Percentiles rank a stretch among this genome's conserved stretches.
phyloP scores from a whole-genome alignment of 2,888 invertebrate genomes.

The Noctua janthe region DNA sequence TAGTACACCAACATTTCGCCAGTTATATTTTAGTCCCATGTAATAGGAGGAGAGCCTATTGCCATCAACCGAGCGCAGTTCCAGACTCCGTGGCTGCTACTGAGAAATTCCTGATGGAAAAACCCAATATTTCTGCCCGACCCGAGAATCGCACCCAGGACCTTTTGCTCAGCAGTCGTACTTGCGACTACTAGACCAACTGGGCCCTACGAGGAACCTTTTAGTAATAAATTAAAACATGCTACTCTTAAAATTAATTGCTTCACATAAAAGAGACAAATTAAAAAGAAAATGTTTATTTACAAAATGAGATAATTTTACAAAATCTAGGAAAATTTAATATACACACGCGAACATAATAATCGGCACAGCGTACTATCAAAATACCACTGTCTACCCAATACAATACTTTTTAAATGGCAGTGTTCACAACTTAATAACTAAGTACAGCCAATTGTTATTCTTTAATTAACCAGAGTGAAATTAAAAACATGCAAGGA shows the following conservation, averaged over 20 bases:
- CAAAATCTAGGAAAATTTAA: slow-evolving; percentile 22
- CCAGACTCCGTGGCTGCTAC: too few relatives aligned
- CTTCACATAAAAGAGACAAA: neutral
- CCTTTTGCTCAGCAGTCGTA: too few relatives aligned
- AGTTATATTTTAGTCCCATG: too few relatives aligned
- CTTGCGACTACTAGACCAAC: too few relatives aligned
- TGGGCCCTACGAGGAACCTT: too few relatives aligned
- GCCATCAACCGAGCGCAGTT: too few relatives aligned
- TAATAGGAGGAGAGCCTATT: too few relatives aligned
- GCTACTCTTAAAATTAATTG: slow-evolving; percentile 5
- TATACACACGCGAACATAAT: slow-evolving; percentile 17
- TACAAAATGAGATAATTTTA: slow-evolving; percentile 49
- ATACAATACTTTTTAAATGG: slow-evolving; percentile 58
- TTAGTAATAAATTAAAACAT: neutral
- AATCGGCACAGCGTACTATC: slow-evolving; percentile 2
- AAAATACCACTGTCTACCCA: slow-evolving; percentile 30
- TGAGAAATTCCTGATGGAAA: too few relatives aligned
- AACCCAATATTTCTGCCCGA: too few relatives aligned
- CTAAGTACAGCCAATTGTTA: slow-evolving; percentile 59
- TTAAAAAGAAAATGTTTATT: slow-evolving; percentile 41
- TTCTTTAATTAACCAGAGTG: slow-evolving; percentile 38
- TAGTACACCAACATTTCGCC: too few relatives aligned
- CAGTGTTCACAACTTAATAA: slow-evolving; percentile 58
- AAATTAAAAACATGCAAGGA: slow-evolving; percentile 20
- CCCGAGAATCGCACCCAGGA: too few relatives aligned